A percentile compares a stretch with the other conserved stretches of the same genome.
phyloP scores from a whole-genome alignment of 2,888 invertebrate genomes.

The Argyresthia goedartella region DNA sequence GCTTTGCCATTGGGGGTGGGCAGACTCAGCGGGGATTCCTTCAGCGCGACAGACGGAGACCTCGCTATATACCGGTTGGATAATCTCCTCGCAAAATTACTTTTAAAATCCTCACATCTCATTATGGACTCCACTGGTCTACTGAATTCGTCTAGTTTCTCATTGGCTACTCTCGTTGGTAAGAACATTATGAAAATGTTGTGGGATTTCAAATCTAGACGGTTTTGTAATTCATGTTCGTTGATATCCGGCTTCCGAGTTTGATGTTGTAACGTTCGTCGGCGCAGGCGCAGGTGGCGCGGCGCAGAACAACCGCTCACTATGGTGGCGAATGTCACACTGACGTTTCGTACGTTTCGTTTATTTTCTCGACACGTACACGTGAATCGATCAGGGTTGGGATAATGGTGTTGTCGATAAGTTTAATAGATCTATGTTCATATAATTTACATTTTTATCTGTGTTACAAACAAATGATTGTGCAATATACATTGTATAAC shows the following conservation, averaged over 20 bases:
- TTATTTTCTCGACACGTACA: not conserved
- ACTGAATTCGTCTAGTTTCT: slow-evolving; percentile 42
- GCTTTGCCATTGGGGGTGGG: not conserved
- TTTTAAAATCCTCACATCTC: slow-evolving; percentile 62
- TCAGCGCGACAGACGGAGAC: slow-evolving; percentile 26
- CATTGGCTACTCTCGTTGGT: slow-evolving; percentile 12
- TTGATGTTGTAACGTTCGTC: slow-evolving; percentile 18
- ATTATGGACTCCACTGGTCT: slow-evolving; percentile 59
- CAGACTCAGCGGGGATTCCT: slow-evolving; percentile 22
- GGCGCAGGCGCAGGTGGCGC: slow-evolving; percentile 15
- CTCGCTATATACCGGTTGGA: slow-evolving; percentile 53
- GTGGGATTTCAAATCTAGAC: not conserved
- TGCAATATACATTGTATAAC: too few relatives aligned
- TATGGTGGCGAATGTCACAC: slow-evolving; percentile 22
- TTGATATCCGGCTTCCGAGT: slow-evolving; percentile 19
- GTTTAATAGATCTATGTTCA: too few relatives aligned
- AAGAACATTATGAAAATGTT: not conserved
- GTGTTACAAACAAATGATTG: too few relatives aligned
- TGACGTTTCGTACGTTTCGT: too few relatives aligned
- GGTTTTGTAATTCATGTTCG: slow-evolving; percentile 23
- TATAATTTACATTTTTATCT: too few relatives aligned
- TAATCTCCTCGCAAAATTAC: slow-evolving; percentile 58
- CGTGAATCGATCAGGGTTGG: too few relatives aligned
- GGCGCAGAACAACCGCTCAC: slow-evolving; percentile 20
- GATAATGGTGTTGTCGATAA: too few relatives aligned